Conservation (phyloP, 2,888 invertebrate species). For the Acanthacorydalis orientalis region DNA sequence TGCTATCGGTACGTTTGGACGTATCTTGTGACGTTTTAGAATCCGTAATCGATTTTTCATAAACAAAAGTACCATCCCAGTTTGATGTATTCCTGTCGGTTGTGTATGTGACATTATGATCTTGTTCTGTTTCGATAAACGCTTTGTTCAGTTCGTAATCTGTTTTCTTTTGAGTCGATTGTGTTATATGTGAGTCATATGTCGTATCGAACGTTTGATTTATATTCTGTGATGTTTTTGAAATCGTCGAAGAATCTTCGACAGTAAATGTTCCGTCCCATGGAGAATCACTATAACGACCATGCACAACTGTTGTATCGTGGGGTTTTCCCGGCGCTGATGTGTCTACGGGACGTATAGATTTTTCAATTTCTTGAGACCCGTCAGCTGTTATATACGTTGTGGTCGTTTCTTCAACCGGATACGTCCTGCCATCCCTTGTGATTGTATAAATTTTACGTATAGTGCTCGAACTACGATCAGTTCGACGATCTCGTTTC, state of each 20-base stretch:
- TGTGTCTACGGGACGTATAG: too few relatives aligned
- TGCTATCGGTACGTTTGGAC: too few relatives aligned
- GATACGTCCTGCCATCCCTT: slow-evolving; percentile 12
- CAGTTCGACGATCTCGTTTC: too few relatives aligned
- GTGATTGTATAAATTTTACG: slow-evolving; percentile 25
- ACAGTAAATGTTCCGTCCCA: slow-evolving; percentile 25
- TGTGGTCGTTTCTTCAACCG: slow-evolving; percentile 16
- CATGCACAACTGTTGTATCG: neutral
- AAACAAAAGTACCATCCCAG: slow-evolving; percentile 31
- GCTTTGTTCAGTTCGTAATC: neutral
- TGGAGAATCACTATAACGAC: slow-evolving; percentile 16
- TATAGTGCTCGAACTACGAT: slow-evolving; percentile 21
- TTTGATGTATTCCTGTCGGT: neutral
- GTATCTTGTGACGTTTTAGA: neutral
- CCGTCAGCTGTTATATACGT: slow-evolving; percentile 11
- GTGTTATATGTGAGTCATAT: neutral
- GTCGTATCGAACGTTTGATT: neutral
- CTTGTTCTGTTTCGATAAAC: neutral
- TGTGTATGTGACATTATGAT: neutral
- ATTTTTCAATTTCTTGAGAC: too few relatives aligned
- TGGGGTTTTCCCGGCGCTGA: neutral
- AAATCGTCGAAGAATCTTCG: slow-evolving; percentile 15
- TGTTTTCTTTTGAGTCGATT: neutral
- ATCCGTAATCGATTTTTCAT: slow-evolving; percentile 19
- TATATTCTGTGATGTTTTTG: neutral